Percentiles rank a stretch among this genome's conserved stretches.
These are phyloP conservation scores for Apamea crenata DNA, from an alignment of 2,888 invertebrate species.

Conservation along the genomic window DNA sequence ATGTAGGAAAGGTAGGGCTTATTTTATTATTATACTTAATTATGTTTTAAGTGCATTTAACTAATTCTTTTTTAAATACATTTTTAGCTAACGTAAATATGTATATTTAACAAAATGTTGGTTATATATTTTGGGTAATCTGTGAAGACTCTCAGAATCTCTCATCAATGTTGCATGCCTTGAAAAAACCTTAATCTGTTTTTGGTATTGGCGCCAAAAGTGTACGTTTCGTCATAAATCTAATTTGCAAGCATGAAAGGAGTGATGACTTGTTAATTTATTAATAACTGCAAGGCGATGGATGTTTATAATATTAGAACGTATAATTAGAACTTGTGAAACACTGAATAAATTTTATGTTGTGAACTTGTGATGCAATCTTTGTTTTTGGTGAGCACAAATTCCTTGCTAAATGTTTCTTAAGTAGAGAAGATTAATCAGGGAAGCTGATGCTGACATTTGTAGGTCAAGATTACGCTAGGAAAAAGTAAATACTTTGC, in stretches of 20 bases:
- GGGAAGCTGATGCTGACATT: neutral
- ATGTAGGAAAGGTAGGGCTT: too few species aligned
- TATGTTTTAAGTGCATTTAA: too few species aligned
- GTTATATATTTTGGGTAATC: too few species aligned
- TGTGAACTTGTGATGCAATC: conserved; percentile 34
- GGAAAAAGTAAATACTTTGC: neutral
- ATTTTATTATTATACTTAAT: too few species aligned
- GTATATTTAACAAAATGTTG: too few species aligned
- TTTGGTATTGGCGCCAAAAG: conserved; percentile 21
- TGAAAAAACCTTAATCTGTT: conserved; percentile 19
- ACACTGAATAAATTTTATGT: conserved; percentile 35
- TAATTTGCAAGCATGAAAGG: conserved; percentile 27
- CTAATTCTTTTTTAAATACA: too few species aligned
- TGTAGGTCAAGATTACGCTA: conserved; percentile 11
- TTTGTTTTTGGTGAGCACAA: conserved; percentile 21
- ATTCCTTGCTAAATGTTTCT: conserved; percentile 12
- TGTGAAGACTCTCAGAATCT: too few species aligned
- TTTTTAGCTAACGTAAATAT: too few species aligned
- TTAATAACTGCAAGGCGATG: conserved; percentile 24
- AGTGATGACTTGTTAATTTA: conserved; percentile 22
- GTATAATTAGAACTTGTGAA: conserved; percentile 40
- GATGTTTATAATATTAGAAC: conserved; percentile 32
- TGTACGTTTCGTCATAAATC: conserved; percentile 39
- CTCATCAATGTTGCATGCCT: conserved; percentile 30
- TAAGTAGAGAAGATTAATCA: neutral